These are phyloP conservation scores for Hypomesus transpacificus DNA, from an alignment of 2,113 vertebrate genomes.

Conservation along the genomic window DNA sequence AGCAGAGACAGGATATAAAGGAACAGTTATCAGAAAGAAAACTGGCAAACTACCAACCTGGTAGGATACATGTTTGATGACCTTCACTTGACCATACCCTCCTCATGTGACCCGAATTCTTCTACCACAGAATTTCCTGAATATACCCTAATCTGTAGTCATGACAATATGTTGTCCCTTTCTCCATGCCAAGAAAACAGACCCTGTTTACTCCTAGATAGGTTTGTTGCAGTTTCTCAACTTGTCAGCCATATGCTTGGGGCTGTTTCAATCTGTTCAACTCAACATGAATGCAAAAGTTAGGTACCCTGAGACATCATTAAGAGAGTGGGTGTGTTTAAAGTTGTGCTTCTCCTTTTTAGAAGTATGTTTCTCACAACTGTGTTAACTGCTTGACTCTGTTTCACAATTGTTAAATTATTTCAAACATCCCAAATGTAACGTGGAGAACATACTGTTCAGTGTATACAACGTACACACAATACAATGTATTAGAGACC, in stretches of 20 bases:
- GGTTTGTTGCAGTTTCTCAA: constrained; percentile 38
- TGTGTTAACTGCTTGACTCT: background rate
- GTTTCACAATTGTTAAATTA: background rate
- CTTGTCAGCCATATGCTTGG: constrained; percentile 54
- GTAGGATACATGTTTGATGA: no score
- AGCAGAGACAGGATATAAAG: no score
- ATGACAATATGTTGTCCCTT: constrained; percentile 24
- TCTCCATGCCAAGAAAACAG: constrained; percentile 26
- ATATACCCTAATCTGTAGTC: constrained; percentile 15
- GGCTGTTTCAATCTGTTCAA: constrained; percentile 56
- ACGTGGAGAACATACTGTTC: no score
- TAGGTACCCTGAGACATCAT: constrained; percentile 55
- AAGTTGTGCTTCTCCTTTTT: constrained; percentile 24
- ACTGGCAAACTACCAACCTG: no score
- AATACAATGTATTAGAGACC: no score
- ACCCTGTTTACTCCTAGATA: constrained; percentile 18
- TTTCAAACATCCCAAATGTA: no score
- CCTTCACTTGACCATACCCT: no score
- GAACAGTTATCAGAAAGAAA: no score
- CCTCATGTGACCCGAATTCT: no score
- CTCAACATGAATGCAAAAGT: constrained; percentile 49
- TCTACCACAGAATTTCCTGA: background rate
- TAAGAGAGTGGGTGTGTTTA: constrained; percentile 37
- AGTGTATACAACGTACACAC: no score
- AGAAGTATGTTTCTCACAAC: constrained; percentile 10